These are phyloP conservation scores for Ornithoptera alexandrae DNA, from an alignment of 2,888 invertebrate genomes.

Conservation along the genomic window DNA sequence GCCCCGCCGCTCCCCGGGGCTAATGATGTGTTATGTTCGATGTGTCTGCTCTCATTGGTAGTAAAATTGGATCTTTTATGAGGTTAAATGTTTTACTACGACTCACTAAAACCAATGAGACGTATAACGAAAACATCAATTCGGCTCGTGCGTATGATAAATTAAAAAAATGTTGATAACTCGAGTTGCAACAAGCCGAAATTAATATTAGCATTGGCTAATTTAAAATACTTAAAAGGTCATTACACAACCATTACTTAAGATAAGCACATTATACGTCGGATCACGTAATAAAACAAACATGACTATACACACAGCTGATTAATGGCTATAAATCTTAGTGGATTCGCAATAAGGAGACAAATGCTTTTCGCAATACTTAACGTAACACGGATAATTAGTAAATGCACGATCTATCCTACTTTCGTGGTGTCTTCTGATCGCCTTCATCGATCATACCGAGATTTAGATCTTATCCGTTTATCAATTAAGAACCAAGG, in stretches of 20 bases:
- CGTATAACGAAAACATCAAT: conserved; percentile 35
- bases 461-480: conserved; percentile 63
- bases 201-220: conserved; percentile 47
- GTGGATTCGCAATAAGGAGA: conserved; percentile 64
- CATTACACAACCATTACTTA: conserved; percentile 60
- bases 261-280: conserved; percentile 59
- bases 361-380: conserved; percentile 64
- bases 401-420: conserved; percentile 71
- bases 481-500: conserved; percentile 41
- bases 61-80: conserved; percentile 52
- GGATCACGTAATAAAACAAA: conserved; percentile 64
- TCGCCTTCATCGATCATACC: conserved; percentile 64
- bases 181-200: conserved; percentile 34
- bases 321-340: conserved; percentile 66
- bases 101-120: conserved; percentile 47
- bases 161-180: conserved; percentile 21
- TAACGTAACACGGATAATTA: conserved; percentile 71
- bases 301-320: conserved; percentile 51
- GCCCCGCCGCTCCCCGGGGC: conserved; percentile 44
- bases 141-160: conserved; percentile 33
- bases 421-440: conserved; percentile 69
- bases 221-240: conserved; percentile 60
- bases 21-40: conserved; percentile 49
- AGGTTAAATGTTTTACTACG: conserved; percentile 43
- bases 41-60: conserved; percentile 44